Percentiles rank a stretch among this genome's conserved stretches.
phyloP scores from a whole-genome alignment of 2,113 vertebrate genomes.

The cat (Felis catus) region DNA sequence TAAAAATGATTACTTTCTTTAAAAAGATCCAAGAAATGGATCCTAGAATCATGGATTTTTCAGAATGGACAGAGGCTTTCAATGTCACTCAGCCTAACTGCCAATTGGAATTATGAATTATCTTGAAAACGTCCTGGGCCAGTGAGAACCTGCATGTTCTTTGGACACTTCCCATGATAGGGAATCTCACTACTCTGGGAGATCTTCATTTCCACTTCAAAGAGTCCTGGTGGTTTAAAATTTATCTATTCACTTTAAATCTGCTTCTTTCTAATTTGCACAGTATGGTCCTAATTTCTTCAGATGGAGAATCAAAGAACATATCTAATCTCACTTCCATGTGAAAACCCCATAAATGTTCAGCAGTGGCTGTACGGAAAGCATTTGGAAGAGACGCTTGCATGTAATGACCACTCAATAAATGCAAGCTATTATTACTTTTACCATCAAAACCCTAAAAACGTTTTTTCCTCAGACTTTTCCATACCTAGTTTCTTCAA shows the following conservation, averaged over 20 bases:
- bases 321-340: background rate
- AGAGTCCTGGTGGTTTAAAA: background rate
- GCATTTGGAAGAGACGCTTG: background rate
- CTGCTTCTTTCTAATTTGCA: background rate
- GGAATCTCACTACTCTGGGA: background rate
- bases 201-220: background rate
- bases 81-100: background rate
- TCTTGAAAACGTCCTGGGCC: background rate
- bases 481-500: background rate
- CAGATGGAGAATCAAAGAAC: background rate
- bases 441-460: background rate
- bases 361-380: background rate
- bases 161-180: background rate
- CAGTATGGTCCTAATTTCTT: background rate
- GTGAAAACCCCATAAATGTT: background rate
- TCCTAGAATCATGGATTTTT: background rate
- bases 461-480: background rate
- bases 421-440: background rate
- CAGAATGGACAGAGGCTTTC: background rate
- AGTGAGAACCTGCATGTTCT: background rate
- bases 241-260: background rate
- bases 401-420: background rate
- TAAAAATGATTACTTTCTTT: background rate
- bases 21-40: background rate
- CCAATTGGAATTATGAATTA: background rate